Evolutionary conservation across 2,113 vertebrate genomes (phyloP).

Genomic region (Pitta sordida): DNA sequence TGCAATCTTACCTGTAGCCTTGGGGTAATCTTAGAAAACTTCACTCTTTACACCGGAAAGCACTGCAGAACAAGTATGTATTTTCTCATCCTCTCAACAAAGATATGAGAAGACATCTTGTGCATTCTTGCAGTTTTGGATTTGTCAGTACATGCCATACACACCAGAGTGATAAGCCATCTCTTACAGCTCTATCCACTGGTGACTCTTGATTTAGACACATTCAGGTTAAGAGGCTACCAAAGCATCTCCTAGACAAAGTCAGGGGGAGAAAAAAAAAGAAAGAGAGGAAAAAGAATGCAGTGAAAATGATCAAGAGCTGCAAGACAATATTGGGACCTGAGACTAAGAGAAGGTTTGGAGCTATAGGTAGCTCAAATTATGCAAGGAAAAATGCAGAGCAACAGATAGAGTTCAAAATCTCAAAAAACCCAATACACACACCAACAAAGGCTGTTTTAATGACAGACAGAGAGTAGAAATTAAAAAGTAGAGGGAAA

Average conservation of each 20-base stretch:
- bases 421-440: not conserved
- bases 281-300: not conserved
- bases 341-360: not conserved
- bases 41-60: not conserved
- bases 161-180: not conserved
- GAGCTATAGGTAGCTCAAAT: not conserved
- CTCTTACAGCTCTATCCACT: not conserved
- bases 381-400: not conserved
- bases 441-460: not conserved
- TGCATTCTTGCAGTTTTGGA: not conserved
- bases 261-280: not conserved
- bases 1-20: not conserved
- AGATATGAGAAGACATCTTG: not conserved
- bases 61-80: not conserved
- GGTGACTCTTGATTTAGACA: not conserved
- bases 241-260: not conserved
- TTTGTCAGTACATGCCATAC: not conserved
- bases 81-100: not conserved
- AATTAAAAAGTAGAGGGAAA: not conserved
- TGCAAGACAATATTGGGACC: not conserved
- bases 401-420: not conserved
- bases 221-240: not conserved
- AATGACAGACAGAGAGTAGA: not conserved
- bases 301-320: not conserved
- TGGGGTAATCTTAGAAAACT: not conserved